Base-by-base conservation (phyloP, 53 echinoderm and acorn worm species). In the Echinometra lucunter region DNA sequence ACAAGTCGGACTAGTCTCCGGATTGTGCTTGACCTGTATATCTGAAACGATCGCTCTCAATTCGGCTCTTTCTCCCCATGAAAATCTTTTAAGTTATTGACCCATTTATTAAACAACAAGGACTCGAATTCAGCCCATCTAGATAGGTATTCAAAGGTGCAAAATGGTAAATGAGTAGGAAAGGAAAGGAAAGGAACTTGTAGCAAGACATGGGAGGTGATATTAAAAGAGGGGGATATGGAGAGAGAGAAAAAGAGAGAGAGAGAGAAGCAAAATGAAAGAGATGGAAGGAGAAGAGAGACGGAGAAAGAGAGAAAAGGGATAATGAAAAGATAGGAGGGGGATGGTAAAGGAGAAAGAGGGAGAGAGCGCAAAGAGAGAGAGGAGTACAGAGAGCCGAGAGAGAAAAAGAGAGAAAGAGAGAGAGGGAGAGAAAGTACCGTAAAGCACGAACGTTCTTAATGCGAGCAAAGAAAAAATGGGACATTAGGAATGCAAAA, bases 21-120 rank as follows among this genome's bases (percentile, higher is more conserved):
- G 85, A 85, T 85, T 85, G 85, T 85, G 85, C 85, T 85, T 49
- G 85, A 85, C 85, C 85, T 85, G 85, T n/a, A 85, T 85, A 47
- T 30, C 16, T 27, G n/a, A 85, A 85, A n/a, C 85, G 45, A 85
- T 85, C 47, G 45, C 85, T 85, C 45, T 85, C n/a, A 85, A 47
- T 49, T 85, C 3, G 45, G 11, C 27, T 85, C 85, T 10, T 3
- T 49, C 49, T n/a, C 49, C 69, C n/a, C 49, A 85, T 49, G 85
- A 47, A 85, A 45, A 85, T 85, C 85, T 85, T 85, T 85, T 49
- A 85, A 85, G 85, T 85, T 85, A 85, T 85, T 85, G 85, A 85
- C 85, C 85, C 85, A 85, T 45, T 85, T 47, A 85, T 85, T 44
- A 85, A 85, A 85, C 85, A 53, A 85, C 47, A 45, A 27, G 17